Conservation (phyloP, 2,888 invertebrate genomes). For the Troides aeacus region DNA sequence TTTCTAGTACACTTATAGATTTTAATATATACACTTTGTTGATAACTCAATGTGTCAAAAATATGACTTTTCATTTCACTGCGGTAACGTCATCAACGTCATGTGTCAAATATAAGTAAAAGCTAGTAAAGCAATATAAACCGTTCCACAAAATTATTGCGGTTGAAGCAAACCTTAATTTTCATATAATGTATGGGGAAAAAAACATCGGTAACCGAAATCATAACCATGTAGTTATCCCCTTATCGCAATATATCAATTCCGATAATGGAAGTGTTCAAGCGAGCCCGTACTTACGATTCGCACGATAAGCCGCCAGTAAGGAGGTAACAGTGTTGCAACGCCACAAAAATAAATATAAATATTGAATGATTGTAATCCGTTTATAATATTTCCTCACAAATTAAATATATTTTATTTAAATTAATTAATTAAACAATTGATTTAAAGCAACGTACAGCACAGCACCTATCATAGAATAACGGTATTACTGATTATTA, state of each 20-base stretch:
- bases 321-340: conserved; percentile 14
- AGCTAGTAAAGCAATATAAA: too few species aligned
- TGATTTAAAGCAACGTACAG: too few species aligned
- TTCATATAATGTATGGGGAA: background rate
- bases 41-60: background rate
- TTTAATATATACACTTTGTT: background rate
- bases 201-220: conserved; percentile 32
- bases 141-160: background rate
- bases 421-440: too few species aligned
- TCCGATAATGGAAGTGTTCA: conserved; percentile 52
- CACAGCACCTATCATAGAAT: too few species aligned
- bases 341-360: conserved; percentile 15
- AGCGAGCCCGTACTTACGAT: conserved; percentile 46
- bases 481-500: too few species aligned
- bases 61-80: background rate
- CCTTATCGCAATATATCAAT: conserved; percentile 48
- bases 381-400: conserved; percentile 29
- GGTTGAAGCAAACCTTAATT: background rate
- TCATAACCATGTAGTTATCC: conserved; percentile 45
- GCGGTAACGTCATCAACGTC: background rate
- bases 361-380: conserved; percentile 26
- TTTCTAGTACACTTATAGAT: background rate
- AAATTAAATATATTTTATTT: background rate
- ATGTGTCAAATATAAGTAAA: too few species aligned
- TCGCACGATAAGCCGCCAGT: conserved; percentile 38